Conservation (phyloP, 92 coral and sea anemone species). For the Palythoa grandiflora region DNA sequence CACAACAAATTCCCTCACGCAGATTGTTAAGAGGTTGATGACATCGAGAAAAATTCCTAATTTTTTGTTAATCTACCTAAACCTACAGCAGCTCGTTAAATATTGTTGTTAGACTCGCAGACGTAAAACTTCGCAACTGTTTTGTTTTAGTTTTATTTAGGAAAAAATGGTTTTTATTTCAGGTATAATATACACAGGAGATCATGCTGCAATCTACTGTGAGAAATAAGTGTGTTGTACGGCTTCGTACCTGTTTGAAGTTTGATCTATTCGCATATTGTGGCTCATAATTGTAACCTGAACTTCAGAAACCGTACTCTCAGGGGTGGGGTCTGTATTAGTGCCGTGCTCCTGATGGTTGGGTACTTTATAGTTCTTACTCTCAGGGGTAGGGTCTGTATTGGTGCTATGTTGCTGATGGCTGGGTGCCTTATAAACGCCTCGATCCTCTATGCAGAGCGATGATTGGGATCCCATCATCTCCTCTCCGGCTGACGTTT, state of each 20-base stretch:
- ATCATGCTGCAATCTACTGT: background rate
- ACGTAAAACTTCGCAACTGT: background rate
- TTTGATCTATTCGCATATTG: background rate
- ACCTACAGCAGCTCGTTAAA: no score
- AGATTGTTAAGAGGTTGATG: no score
- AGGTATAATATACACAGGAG: background rate
- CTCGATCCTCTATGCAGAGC: background rate
- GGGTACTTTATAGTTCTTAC: slow-evolving; percentile 48
- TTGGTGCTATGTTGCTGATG: slow-evolving; percentile 5
- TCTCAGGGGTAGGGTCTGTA: slow-evolving; percentile 41
- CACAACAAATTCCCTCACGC: background rate
- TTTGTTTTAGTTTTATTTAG: no score
- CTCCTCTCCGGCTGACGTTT: background rate
- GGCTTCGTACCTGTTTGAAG: slow-evolving; percentile 3
- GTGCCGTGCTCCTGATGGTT: slow-evolving; percentile 1
- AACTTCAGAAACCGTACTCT: slow-evolving; percentile 54
- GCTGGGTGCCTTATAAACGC: background rate
- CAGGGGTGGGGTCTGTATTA: slow-evolving; percentile 41
- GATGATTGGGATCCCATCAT: background rate
- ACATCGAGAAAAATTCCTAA: no score
- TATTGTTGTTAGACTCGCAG: no score
- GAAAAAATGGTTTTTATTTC: background rate
- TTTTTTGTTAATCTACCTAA: no score
- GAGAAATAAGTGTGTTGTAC: background rate
- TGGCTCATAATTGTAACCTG: slow-evolving; percentile 55